Conservation (phyloP, 2,888 invertebrate species). For the Melolontha melolontha region DNA sequence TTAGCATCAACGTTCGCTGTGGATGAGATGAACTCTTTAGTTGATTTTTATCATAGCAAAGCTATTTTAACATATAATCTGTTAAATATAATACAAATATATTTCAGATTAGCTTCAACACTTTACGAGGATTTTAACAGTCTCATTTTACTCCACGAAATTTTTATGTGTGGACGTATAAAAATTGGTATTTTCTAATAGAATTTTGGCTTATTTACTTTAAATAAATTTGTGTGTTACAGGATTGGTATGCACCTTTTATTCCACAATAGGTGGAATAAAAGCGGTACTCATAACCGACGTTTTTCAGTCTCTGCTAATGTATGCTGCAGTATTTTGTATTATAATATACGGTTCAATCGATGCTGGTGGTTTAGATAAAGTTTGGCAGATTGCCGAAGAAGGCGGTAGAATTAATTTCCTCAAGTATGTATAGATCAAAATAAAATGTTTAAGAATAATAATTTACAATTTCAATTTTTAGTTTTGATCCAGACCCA, state of each 20-base stretch:
- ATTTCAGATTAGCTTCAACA: no score
- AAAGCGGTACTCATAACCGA: constrained; percentile 92
- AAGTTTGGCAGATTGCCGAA: constrained; percentile 79
- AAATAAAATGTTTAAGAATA: neutral
- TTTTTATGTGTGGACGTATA: no score
- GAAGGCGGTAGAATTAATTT: constrained; percentile 79
- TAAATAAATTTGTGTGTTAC: constrained; percentile 46
- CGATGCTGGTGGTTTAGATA: constrained; percentile 76
- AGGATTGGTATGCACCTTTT: constrained; percentile 84
- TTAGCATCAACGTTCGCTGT: no score
- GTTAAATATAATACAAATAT: no score
- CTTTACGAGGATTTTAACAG: no score
- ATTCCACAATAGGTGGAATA: constrained; percentile 90
- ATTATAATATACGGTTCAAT: constrained; percentile 80
- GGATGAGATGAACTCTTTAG: no score
- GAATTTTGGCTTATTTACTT: no score
- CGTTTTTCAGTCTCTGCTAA: constrained; percentile 84
- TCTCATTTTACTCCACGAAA: no score
- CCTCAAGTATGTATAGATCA: constrained; percentile 68
- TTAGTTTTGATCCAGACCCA: constrained; percentile 81
- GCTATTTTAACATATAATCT: no score
- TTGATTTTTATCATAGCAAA: no score
- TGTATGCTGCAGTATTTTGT: constrained; percentile 86
- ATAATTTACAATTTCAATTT: constrained; percentile 7
- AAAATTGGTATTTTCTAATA: no score